Base-by-base conservation (phyloP, 2,113 vertebrate species). In the Pachypanchax playfairii region DNA sequence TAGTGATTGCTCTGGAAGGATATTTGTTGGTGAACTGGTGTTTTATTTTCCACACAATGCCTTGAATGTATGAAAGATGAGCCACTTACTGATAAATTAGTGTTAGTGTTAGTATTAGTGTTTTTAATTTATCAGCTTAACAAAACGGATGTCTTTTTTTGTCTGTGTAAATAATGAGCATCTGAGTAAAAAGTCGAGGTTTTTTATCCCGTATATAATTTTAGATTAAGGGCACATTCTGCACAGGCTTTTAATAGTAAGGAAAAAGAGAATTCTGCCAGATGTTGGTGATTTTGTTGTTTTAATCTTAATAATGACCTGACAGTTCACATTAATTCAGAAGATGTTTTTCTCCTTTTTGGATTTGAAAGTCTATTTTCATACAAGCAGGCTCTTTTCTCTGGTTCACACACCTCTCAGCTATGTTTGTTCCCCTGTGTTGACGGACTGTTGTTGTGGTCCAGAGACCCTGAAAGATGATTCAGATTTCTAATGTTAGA, bases 371-470 rank as follows among this genome's bases (percentile, higher is more conserved):
- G 42, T 64, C 57, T 54, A 56, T 53, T 55, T 74, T 59, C 50
- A 48, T 20, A 11, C 44, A 78, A 83, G 70, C 39, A 39, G n/a
- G 66, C 74, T 63, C 58, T 78, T 67, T 70, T 76, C 73, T 77
- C 71, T 75, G 55, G 58, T 65, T 65, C 64, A 57, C 46, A 56
- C 62, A 59, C 39, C 38, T 71, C 26, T 59, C 25, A 7, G 25
- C 20, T 54, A 31, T 52, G 41, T 35, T 36, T 44, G 29, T 50
- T 42, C 62, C 59, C 21, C 33, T 18, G 5, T 44, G 47, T 47
- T 67, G 36, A 58, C 6, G 48, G 4, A 41, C 29, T 42, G 24
- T 20, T 25, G 35, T 21, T 35, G 52, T 33, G 38, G 15, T 58
- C 5, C 50, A 17, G 15, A 65, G 61, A 61, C n/a, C 22, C 29